Evolutionary conservation across 1,140 invertebrate species (phyloP).

Genomic region (Aporrectodea caliginosa): DNA sequence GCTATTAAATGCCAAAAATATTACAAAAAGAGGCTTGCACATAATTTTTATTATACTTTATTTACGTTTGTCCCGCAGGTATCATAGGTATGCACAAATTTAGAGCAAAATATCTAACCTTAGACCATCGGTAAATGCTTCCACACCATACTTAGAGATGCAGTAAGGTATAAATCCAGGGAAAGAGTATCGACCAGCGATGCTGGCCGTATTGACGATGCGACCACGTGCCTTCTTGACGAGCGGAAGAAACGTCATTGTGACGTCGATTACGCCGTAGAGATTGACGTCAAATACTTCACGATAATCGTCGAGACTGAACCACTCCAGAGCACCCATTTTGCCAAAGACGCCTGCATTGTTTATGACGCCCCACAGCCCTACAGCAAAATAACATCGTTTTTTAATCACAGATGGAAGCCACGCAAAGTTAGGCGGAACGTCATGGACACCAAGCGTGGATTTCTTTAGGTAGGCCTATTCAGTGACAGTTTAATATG

Average conservation of each 20-base stretch:
- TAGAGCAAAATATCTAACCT: neutral
- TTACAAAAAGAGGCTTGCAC: too few relatives aligned
- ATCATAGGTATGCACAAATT: too few relatives aligned
- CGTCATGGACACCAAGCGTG: too few relatives aligned
- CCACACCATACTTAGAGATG: slow-evolving; percentile 10
- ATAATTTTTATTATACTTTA: too few relatives aligned
- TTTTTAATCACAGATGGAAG: too few relatives aligned
- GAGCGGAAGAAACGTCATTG: slow-evolving; percentile 12
- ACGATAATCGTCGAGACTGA: slow-evolving; percentile 9
- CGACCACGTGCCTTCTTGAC: slow-evolving; percentile 17
- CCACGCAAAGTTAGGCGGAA: too few relatives aligned
- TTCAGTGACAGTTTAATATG: too few relatives aligned
- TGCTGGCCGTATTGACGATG: slow-evolving; percentile 1
- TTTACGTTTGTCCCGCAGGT: too few relatives aligned
- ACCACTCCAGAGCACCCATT: neutral
- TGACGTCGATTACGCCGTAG: neutral
- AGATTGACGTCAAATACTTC: slow-evolving; percentile 12
- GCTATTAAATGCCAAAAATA: too few relatives aligned
- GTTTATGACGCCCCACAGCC: slow-evolving; percentile 11
- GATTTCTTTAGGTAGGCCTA: too few relatives aligned
- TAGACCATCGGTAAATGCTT: neutral
- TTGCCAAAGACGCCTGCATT: slow-evolving; percentile 4
- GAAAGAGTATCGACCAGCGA: neutral
- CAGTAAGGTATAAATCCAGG: neutral
- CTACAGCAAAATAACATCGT: too few relatives aligned